Evolutionary conservation across 2,113 vertebrate species (phyloP).

Genomic region (Gambusia affinis): DNA sequence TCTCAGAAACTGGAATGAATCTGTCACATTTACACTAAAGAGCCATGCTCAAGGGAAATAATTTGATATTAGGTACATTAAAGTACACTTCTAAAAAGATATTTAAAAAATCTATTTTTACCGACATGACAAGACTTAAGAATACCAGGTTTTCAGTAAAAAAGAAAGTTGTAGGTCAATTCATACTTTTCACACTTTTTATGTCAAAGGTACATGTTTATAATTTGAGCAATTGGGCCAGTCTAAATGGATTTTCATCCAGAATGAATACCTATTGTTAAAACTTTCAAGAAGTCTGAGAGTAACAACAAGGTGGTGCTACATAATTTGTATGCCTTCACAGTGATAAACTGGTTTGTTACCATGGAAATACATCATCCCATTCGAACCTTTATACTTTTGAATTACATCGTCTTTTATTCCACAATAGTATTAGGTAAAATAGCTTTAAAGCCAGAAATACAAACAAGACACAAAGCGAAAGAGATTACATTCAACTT

Average conservation of each 20-base stretch:
- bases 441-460: constrained; percentile 34
- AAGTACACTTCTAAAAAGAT: constrained; percentile 21
- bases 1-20: constrained; percentile 46
- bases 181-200: background rate
- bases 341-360: constrained; percentile 52
- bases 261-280: constrained; percentile 43
- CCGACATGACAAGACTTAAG: constrained; percentile 12
- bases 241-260: constrained; percentile 20
- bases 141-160: constrained; percentile 23
- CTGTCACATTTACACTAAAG: constrained; percentile 48
- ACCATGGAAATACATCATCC: constrained; percentile 59
- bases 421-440: constrained; percentile 31
- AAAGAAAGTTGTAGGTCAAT: background rate
- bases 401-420: constrained; percentile 19
- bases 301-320: constrained; percentile 19
- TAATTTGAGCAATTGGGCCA: constrained; percentile 22
- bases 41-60: constrained; percentile 21
- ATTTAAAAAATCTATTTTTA: constrained; percentile 25
- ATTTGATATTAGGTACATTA: constrained; percentile 4
- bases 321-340: constrained; percentile 40
- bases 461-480: constrained; percentile 30
- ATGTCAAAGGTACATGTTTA: background rate
- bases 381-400: constrained; percentile 35
- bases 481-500: constrained; percentile 38
- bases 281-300: constrained; percentile 44